These are phyloP conservation scores for Pangasianodon hypophthalmus DNA, from an alignment of 2,113 vertebrate species.

Conservation along the genomic window DNA sequence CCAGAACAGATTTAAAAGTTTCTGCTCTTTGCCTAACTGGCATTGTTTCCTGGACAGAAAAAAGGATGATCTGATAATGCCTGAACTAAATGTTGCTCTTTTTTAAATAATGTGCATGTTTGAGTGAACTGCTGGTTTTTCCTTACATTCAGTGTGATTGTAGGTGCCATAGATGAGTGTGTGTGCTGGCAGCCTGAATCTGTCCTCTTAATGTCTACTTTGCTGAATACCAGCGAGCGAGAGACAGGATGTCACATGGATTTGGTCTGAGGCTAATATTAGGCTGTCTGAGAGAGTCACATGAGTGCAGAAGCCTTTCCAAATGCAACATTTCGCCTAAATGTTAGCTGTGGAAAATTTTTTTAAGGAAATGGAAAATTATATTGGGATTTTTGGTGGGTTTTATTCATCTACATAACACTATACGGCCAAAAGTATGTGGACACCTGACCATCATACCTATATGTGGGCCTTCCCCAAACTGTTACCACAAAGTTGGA, in stretches of 20 bases:
- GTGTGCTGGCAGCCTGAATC: background rate
- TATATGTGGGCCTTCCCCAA: background rate
- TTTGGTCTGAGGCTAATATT: background rate
- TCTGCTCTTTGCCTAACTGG: background rate
- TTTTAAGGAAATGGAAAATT: background rate
- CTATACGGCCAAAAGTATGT: background rate
- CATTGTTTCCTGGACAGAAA: background rate
- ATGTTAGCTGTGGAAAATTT: background rate
- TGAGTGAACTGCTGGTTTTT: background rate
- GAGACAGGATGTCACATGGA: conserved; percentile 4
- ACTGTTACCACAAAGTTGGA: background rate
- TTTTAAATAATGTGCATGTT: background rate
- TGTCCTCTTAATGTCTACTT: conserved; percentile 25
- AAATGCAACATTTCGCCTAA: background rate
- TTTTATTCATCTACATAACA: background rate
- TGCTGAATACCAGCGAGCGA: conserved; percentile 5
- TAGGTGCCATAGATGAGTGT: conserved; percentile 1
- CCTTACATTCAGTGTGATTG: background rate
- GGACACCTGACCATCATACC: too few relatives aligned
- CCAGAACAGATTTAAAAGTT: background rate
- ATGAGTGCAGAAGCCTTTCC: background rate
- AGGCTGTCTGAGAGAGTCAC: conserved; percentile 5
- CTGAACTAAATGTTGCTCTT: background rate
- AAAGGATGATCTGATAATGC: background rate
- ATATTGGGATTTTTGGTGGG: background rate